A percentile compares a stretch with the other conserved stretches of the same genome.
phyloP scores from a whole-genome alignment of 2,888 invertebrate species.

The Clusia tigrina region DNA sequence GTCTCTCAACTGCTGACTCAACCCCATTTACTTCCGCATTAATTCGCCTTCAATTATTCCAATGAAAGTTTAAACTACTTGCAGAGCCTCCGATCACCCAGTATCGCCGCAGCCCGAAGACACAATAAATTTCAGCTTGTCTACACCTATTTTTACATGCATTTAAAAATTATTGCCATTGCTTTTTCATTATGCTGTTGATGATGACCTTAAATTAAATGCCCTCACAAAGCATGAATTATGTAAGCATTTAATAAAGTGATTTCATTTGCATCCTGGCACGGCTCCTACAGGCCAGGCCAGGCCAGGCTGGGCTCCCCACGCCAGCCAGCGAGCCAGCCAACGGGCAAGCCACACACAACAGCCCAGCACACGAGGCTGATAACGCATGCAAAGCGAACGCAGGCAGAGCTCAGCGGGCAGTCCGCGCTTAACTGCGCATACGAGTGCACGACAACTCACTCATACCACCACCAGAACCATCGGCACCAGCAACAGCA shows the following conservation, averaged over 20 bases:
- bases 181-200: constrained; percentile 54
- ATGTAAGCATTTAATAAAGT: constrained; percentile 62
- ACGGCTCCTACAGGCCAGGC: constrained; percentile 3
- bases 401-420: constrained; percentile 16
- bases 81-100: too few relatives aligned
- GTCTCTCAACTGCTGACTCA: too few relatives aligned
- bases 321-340: background rate
- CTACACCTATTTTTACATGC: constrained; percentile 57
- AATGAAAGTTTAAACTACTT: too few relatives aligned
- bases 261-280: constrained; percentile 57
- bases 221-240: constrained; percentile 58
- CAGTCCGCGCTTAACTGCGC: constrained; percentile 11
- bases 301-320: background rate
- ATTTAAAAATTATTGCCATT: constrained; percentile 55
- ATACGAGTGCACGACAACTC: constrained; percentile 20
- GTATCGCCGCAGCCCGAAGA: background rate
- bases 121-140: constrained; percentile 55
- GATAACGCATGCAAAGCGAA: too few relatives aligned
- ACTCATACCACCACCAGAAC: constrained; percentile 16
- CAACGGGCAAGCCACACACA: background rate
- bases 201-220: constrained; percentile 61
- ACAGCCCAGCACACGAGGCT: constrained; percentile 10
- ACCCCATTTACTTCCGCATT: too few relatives aligned
- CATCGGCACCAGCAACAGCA: constrained; percentile 12
- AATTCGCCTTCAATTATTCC: too few relatives aligned